Evolutionary conservation across 2,797 vertebrate genomes (phyloP).

Genomic region (Aldrovandia affinis): DNA sequence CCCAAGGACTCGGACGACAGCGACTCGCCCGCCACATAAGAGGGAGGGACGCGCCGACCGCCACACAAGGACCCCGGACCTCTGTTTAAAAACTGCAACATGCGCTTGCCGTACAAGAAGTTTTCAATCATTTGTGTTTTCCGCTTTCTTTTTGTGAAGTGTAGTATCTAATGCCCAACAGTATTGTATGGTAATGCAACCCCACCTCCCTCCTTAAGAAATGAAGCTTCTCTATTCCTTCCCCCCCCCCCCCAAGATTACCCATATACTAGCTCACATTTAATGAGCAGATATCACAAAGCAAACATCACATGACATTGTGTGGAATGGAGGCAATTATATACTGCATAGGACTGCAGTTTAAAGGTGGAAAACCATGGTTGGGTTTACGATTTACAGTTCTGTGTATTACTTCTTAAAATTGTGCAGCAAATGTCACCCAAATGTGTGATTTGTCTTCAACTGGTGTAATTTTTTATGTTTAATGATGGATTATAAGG

Average conservation of each 20-base stretch:
- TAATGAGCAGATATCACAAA: not conserved
- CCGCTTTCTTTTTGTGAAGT: conserved; percentile 49
- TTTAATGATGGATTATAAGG: too few species aligned
- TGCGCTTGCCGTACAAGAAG: not conserved
- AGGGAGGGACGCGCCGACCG: not conserved
- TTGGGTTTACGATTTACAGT: not conserved
- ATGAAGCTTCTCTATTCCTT: conserved; percentile 40
- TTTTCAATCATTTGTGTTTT: conserved; percentile 32
- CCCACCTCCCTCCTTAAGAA: conserved; percentile 54
- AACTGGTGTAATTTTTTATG: too few species aligned
- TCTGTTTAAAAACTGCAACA: not conserved
- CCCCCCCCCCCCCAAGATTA: not conserved
- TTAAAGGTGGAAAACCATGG: not conserved
- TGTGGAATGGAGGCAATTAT: not conserved
- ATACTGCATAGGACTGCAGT: not conserved
- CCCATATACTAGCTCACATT: not conserved
- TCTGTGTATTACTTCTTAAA: not conserved
- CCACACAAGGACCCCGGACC: not conserved
- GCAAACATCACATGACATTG: not conserved
- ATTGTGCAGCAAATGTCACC: not conserved
- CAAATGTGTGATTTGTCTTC: too few species aligned
- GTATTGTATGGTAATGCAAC: conserved; percentile 59
- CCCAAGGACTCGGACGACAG: conserved; percentile 72
- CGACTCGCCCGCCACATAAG: conserved; percentile 64
- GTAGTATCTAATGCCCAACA: conserved; percentile 31